Conservation (phyloP, 30 jellyfish, hydroid and myxozoan genomes). For the Aurelia aurita complex sp. Pacific region DNA sequence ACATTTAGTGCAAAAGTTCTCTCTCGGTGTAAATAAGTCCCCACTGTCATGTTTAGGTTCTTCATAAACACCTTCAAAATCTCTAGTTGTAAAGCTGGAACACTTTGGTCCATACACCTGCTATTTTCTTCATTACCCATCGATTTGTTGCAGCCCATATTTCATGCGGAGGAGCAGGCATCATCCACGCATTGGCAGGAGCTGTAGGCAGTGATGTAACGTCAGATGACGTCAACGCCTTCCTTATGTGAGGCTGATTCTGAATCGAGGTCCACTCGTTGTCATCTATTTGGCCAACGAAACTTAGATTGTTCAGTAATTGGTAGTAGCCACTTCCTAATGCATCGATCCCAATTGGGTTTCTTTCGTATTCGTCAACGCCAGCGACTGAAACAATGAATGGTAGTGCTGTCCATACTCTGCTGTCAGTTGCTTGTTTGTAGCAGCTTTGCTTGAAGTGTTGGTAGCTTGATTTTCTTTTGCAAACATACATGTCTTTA, state of each 20-base stretch:
- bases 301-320: background rate
- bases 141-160: slow-evolving; percentile 21
- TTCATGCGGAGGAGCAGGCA: slow-evolving; percentile 39
- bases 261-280: slow-evolving; percentile 38
- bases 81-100: too few species aligned
- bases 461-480: background rate
- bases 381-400: slow-evolving; percentile 12
- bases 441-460: background rate
- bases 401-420: slow-evolving; percentile 2
- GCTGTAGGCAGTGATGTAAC: slow-evolving; percentile 26
- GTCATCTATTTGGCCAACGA: slow-evolving; percentile 23
- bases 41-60: too few species aligned
- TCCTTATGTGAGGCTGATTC: slow-evolving; percentile 31
- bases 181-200: slow-evolving; percentile 10
- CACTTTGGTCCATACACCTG: slow-evolving; percentile 17
- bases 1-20: too few species aligned
- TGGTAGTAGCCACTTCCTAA: slow-evolving; percentile 1
- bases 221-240: background rate
- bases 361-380: background rate
- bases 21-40: too few species aligned
- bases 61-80: too few species aligned
- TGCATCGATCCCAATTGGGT: slow-evolving; percentile 1
- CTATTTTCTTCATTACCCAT: slow-evolving; percentile 13
- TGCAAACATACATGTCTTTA: slow-evolving; percentile 15
- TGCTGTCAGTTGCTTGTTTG: background rate